These are phyloP conservation scores for Euborellia annulipes DNA, from an alignment of 1,140 invertebrate genomes.

Conservation along the genomic window DNA sequence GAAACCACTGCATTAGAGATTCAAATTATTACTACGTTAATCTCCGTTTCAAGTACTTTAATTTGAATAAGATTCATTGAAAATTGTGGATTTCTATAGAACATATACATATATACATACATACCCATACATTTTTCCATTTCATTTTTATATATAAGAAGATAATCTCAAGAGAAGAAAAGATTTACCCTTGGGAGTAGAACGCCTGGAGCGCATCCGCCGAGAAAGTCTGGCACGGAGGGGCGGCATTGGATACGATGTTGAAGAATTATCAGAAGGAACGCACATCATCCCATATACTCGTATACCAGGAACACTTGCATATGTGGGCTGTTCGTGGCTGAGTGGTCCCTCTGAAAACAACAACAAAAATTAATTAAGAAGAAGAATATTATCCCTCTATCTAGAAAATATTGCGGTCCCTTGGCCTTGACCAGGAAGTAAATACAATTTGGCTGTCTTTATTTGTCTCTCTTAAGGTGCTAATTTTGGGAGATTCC, in stretches of 20 bases:
- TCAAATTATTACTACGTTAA: too few species aligned
- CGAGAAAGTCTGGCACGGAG: slow-evolving; percentile 23
- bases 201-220: slow-evolving; percentile 25
- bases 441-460: too few species aligned
- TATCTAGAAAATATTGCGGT: too few species aligned
- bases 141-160: background rate
- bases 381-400: too few species aligned
- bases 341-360: slow-evolving; percentile 86
- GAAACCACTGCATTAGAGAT: too few species aligned
- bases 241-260: slow-evolving; percentile 24
- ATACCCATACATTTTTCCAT: background rate
- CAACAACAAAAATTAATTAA: too few species aligned
- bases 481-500: too few species aligned
- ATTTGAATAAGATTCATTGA: too few species aligned
- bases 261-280: slow-evolving; percentile 25
- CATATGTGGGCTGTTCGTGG: slow-evolving; percentile 84
- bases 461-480: too few species aligned
- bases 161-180: slow-evolving; percentile 26
- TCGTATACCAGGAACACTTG: slow-evolving; percentile 77
- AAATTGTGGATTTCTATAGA: background rate
- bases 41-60: too few species aligned
- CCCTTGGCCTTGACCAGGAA: too few species aligned
- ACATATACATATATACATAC: background rate
- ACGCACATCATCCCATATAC: slow-evolving; percentile 91
- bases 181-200: slow-evolving; percentile 31